Evolutionary conservation across 2,113 vertebrate genomes (phyloP), one percentile per base, ranked within the genome.

Genomic region (Anas platyrhynchos): DNA sequence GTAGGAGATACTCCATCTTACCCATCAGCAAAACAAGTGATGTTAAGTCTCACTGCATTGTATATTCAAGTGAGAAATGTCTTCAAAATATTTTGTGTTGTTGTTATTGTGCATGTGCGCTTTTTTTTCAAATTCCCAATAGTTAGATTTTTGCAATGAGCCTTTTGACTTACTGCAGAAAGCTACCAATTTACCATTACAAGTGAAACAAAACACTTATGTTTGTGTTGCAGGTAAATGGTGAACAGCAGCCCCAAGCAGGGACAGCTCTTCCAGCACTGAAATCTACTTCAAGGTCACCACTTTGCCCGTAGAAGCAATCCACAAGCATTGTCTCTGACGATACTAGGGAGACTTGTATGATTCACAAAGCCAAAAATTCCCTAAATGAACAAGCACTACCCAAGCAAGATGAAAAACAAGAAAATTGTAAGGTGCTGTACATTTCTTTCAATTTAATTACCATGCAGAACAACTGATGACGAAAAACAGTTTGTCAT

Each of bases 361-460:
- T 66, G 16, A 63, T 81, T 54, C 93, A 83, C 43, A 94, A 55
- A 93, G 44, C 36, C 44, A 69, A 50, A 41, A 71, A 11, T 2
- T 89, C 88, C 9, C 54, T 83, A 34, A 98, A 71, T 82, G 88
- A 89, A 11, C 83, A 79, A 48, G 89, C 83, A 23, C 92, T 85
- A 3, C 62, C 96, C 6, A 95, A 98, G 38, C 88, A 97, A 73
- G 95, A 89, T 36, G 92, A 98, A n/a, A 95, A 98, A 44, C 97
- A 91, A 18, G 98, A 99, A 73, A 98, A 98, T 77, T 99, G 98
- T 61, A 98, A 97, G 4, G 98, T 99, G 82, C 99, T 99, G 95
- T 99, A 91, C 96, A 83, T 22, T 20, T 65, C 16, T 23, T 15
- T 52, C 46, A 58, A 58, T 7, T 77, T 86, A n/a, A 31, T 73